phyloP scores from a whole-genome alignment of 2,113 vertebrate species.

The Zapornia atra region DNA sequence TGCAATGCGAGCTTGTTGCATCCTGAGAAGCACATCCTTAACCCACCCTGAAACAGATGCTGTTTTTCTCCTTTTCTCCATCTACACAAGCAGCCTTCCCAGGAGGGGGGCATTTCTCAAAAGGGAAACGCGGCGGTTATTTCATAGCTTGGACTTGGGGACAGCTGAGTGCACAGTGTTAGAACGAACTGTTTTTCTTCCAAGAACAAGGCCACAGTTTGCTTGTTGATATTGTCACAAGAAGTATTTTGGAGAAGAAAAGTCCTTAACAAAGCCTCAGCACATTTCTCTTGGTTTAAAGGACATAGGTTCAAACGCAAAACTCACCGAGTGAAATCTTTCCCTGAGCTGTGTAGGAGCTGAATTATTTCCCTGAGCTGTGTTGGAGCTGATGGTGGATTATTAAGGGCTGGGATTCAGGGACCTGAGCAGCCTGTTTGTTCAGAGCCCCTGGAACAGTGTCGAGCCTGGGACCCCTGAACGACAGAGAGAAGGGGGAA shows the following conservation, averaged over 20 bases:
- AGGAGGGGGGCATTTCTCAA: neutral
- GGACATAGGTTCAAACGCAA: neutral
- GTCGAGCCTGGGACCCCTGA: neutral
- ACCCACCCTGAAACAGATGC: neutral
- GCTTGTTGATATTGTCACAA: neutral
- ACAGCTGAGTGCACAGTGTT: neutral
- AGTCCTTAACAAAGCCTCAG: neutral
- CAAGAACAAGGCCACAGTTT: constrained; percentile 15
- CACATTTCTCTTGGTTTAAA: neutral
- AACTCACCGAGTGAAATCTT: neutral
- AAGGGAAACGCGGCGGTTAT: neutral
- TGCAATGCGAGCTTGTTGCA: fast-evolving
- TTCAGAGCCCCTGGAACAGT: neutral
- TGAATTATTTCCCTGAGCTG: neutral
- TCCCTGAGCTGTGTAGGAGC: neutral
- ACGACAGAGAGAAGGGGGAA: neutral
- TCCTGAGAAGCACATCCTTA: neutral
- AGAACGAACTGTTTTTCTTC: neutral
- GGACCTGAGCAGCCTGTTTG: neutral
- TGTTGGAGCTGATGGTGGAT: neutral
- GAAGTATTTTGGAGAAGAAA: neutral
- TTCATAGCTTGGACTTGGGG: neutral
- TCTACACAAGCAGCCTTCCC: neutral
- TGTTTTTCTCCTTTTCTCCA: neutral
- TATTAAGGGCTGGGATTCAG: neutral